These are phyloP conservation scores for Enteromius treurensis DNA, from an alignment of 2,797 vertebrate species.

Conservation along the genomic window DNA sequence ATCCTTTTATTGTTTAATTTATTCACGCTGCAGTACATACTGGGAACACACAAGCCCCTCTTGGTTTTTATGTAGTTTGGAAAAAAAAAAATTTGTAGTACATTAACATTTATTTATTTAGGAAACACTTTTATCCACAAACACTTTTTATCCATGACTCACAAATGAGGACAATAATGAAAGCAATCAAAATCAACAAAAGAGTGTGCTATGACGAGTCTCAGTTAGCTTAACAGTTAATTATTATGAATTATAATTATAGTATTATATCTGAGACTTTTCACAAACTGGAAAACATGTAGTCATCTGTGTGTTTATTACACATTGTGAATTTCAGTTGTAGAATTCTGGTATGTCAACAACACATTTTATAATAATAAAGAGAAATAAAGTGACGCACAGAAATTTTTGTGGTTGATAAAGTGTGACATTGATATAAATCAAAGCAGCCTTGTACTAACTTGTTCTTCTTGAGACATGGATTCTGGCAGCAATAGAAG, in stretches of 20 bases:
- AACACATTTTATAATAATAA: background rate
- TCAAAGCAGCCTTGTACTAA: background rate
- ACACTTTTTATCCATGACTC: no score
- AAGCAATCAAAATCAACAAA: no score
- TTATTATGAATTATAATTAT: no score
- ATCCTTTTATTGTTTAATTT: background rate
- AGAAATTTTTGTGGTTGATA: background rate
- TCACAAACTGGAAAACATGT: background rate
- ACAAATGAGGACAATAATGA: no score
- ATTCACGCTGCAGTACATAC: background rate
- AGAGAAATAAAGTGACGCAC: background rate
- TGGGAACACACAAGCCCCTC: background rate
- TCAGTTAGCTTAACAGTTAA: no score
- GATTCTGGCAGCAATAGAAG: background rate
- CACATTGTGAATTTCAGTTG: background rate
- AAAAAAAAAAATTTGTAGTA: no score
- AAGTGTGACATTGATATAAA: background rate
- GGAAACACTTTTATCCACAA: no score
- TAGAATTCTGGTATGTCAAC: background rate
- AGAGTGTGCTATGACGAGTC: no score
- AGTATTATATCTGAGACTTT: no score
- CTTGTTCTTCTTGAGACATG: background rate
- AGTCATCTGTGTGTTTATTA: background rate
- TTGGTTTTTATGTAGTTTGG: no score
- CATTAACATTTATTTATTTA: no score